Base-by-base conservation (phyloP, 2,797 vertebrate genomes). In the Tapirus indicus region DNA sequence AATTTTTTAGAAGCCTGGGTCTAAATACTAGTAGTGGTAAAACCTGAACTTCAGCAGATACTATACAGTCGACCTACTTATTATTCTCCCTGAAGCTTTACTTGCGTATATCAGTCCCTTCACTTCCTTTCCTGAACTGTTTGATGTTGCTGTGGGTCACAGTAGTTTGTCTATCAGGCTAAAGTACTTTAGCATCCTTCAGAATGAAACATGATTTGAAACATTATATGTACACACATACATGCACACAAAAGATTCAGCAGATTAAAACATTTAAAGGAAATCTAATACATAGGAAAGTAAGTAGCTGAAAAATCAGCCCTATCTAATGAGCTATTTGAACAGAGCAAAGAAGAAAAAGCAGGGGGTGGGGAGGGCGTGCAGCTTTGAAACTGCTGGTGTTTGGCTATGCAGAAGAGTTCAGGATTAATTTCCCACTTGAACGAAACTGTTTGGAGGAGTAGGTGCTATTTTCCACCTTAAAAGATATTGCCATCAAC, bases 191-290 rank as follows among this genome's bases (percentile, higher is more conserved):
- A 89, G 84, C 78, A 89, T 90, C 64, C 54, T 68, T 97, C 84
- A 69, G 75, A 87, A 90, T 85, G 35, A 97, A 95, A 96, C 56
- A 86, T 13, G 72, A 91, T 91, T 90, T 94, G 80, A 95, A 97
- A 92, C 11, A 77, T 83, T 83, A 41, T 13, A 95, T 75, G 47
- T 75, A 60, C 68, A 93, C 66, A 95, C 6, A 95, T 47, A 79
- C 1, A 91, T 83, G 79, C 60, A 96, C 17, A 68, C 69, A 62
- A 64, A 88, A 89, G 49, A 93, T 72, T 49, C 52, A 94, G 72
- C 21, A 96, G 56, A 69, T 77, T 95, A 77, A 97, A 97, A 92
- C 38, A 77, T 20, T 94, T n/a, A 64, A 62, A 84, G 56, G 17
- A 91, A 85, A 93, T 71, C 44, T 62, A 64, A 93, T 66, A 92